Evolutionary conservation across 1,140 invertebrate species (phyloP), one percentile per base, ranked within the genome.

Genomic region (Triops longicaudatus): DNA sequence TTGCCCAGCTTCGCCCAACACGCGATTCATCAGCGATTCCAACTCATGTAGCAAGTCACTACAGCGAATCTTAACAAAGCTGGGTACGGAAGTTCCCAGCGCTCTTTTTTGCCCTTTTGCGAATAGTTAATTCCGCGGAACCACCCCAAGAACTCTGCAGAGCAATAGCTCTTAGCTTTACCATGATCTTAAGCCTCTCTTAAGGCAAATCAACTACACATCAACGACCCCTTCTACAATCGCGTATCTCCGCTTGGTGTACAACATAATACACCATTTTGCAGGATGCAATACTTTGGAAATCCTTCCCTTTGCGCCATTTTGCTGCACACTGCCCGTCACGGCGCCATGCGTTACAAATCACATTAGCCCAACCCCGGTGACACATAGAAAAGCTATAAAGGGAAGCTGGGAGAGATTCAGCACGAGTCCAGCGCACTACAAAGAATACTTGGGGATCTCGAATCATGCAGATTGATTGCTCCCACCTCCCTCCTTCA

Each of bases 391-490:
- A 22, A 22, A 63, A 63, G 50, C 50, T 17, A 63, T 63, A 63
- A 63, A 63, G 50, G 50, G 50, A 63, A 63, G 50, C 50, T 63
- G 50, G 50, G 50, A 63, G 50, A 63, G 50, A 17, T 63, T 63
- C 44, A 63, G 44, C 44, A n/a, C 50, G 14, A 63, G 50, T 63
- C 50, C 50, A 63, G 22, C 31, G 31, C 50, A 63, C 50, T 63
- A 22, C 50, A 63, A 63, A 63, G 50, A 63, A 63, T 63, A 63
- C 50, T 63, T 63, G 50, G 50, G 50, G 50, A 22, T 63, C 50
- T 22, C 50, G 50, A 63, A 63, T 63, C 50, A 63, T 63, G 50
- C 22, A 63, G 50, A 63, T 63, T 63, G 50, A 63, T 63, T 63
- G 50, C 50, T 22, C 50, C 50, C 22, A n/a, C 17, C 50, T 22